phyloP scores from a whole-genome alignment of 2,797 vertebrate genomes.

The Epinephelus malabaricus region DNA sequence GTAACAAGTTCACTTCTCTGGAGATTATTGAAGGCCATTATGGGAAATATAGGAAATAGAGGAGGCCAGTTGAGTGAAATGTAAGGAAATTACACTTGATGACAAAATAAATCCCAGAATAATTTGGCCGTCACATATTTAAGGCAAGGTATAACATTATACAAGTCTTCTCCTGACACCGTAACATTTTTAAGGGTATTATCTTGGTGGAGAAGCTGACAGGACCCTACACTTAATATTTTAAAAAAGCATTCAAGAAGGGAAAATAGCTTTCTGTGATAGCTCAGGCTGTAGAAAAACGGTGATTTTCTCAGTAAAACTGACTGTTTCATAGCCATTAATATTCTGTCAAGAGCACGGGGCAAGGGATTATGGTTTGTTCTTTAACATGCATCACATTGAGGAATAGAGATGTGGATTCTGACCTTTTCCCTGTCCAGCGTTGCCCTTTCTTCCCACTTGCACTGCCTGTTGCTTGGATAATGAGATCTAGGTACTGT shows the following conservation, averaged over 20 bases:
- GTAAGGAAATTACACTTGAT: slow-evolving; percentile 4
- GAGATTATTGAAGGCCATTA: slow-evolving; percentile 18
- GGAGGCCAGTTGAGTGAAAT: slow-evolving; percentile 3
- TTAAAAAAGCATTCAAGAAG: slow-evolving; percentile 18
- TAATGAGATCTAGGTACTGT: slow-evolving; percentile 68
- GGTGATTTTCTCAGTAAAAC: slow-evolving; percentile 37
- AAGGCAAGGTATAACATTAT: slow-evolving; percentile 1
- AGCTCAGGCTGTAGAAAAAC: slow-evolving; percentile 46
- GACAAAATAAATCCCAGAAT: slow-evolving; percentile 20
- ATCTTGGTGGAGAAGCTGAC: slow-evolving; percentile 32
- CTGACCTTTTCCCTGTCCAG: slow-evolving; percentile 67
- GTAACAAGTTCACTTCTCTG: slow-evolving; percentile 29
- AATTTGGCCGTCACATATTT: slow-evolving; percentile 4
- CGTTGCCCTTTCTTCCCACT: slow-evolving; percentile 51
- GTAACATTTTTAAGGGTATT: slow-evolving; percentile 29
- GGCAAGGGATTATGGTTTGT: slow-evolving; percentile 64
- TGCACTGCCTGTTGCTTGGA: slow-evolving; percentile 57
- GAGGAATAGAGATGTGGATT: slow-evolving; percentile 69
- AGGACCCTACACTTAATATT: slow-evolving; percentile 36
- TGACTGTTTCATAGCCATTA: slow-evolving; percentile 44
- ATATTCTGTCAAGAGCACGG: slow-evolving; percentile 62
- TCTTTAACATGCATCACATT: slow-evolving; percentile 73
- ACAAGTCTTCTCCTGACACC: slow-evolving; percentile 18
- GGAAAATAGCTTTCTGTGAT: slow-evolving; percentile 36
- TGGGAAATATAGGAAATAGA: slow-evolving; percentile 24